Evolutionary conservation across 2,113 vertebrate genomes (phyloP).

Genomic region (Neogobius melanostomus): DNA sequence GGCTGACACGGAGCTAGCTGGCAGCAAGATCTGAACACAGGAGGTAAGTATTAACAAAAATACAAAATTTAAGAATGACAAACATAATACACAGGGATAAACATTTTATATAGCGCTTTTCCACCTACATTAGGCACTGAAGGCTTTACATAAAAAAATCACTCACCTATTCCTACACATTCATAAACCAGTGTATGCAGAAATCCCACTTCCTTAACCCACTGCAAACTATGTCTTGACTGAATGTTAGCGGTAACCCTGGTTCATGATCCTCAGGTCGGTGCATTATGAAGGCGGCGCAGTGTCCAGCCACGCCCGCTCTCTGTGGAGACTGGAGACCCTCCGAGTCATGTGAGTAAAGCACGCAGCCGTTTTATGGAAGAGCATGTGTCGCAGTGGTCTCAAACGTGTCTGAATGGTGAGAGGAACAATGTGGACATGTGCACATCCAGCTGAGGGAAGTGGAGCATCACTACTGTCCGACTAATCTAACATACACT

Average conservation of each 20-base stretch:
- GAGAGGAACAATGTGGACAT: neutral
- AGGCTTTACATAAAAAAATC: no score
- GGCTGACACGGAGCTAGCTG: no score
- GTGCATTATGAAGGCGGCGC: slow-evolving; percentile 96
- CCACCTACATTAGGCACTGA: no score
- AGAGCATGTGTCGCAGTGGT: neutral
- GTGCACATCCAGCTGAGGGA: neutral
- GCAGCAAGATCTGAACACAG: no score
- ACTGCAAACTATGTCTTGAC: neutral
- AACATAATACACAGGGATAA: no score
- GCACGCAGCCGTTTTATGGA: neutral
- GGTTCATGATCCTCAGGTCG: slow-evolving; percentile 74
- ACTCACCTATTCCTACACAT: no score
- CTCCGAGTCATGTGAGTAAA: slow-evolving; percentile 93
- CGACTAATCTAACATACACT: neutral
- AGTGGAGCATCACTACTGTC: neutral
- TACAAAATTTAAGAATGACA: no score
- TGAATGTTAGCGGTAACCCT: neutral
- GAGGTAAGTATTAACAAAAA: no score
- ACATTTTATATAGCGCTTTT: no score
- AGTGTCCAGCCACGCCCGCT: slow-evolving; percentile 91
- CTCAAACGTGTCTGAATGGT: neutral
- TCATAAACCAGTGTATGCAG: no score
- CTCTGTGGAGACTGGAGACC: slow-evolving; percentile 94
- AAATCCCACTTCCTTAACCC: no score